Evolutionary conservation across 2,888 invertebrate species (phyloP).

Genomic region (Aplocera efformata): DNA sequence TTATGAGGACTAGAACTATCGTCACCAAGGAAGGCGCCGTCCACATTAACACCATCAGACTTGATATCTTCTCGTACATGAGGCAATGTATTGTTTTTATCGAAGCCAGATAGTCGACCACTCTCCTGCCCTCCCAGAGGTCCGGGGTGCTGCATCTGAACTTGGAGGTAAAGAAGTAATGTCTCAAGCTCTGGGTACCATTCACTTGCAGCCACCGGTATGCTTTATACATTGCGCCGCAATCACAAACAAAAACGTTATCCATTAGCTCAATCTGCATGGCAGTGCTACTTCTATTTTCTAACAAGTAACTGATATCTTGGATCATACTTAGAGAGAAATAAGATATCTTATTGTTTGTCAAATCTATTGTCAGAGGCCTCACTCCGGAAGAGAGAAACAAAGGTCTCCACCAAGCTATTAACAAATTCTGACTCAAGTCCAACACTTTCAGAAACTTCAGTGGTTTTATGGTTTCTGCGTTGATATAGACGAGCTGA

Average conservation of each 20-base stretch:
- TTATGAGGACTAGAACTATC: slow-evolving; percentile 47
- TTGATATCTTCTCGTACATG: slow-evolving; percentile 62
- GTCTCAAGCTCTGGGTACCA: slow-evolving; percentile 48
- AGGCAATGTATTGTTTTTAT: slow-evolving; percentile 60
- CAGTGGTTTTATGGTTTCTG: slow-evolving; percentile 64
- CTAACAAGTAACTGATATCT: slow-evolving; percentile 72
- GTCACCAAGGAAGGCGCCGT: slow-evolving; percentile 62
- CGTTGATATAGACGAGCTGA: slow-evolving; percentile 60
- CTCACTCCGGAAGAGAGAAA: slow-evolving; percentile 67
- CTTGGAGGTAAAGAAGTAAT: slow-evolving; percentile 54
- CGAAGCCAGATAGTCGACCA: slow-evolving; percentile 62
- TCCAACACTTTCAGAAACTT: slow-evolving; percentile 66
- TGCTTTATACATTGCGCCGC: slow-evolving; percentile 64
- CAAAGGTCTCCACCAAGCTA: slow-evolving; percentile 75
- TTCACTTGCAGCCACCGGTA: slow-evolving; percentile 66
- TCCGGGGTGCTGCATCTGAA: slow-evolving; percentile 70
- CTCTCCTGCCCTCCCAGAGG: slow-evolving; percentile 64
- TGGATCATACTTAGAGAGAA: slow-evolving; percentile 79
- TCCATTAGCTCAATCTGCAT: slow-evolving; percentile 66
- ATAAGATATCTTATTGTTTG: slow-evolving; percentile 78
- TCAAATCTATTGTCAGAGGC: slow-evolving; percentile 59
- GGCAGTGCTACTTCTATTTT: slow-evolving; percentile 42
- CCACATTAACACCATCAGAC: slow-evolving; percentile 61
- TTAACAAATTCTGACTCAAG: slow-evolving; percentile 72
- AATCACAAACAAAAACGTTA: slow-evolving; percentile 80